These are phyloP conservation scores for Limnodromus scolopaceus DNA, from an alignment of 2,797 vertebrate species.

Conservation along the genomic window DNA sequence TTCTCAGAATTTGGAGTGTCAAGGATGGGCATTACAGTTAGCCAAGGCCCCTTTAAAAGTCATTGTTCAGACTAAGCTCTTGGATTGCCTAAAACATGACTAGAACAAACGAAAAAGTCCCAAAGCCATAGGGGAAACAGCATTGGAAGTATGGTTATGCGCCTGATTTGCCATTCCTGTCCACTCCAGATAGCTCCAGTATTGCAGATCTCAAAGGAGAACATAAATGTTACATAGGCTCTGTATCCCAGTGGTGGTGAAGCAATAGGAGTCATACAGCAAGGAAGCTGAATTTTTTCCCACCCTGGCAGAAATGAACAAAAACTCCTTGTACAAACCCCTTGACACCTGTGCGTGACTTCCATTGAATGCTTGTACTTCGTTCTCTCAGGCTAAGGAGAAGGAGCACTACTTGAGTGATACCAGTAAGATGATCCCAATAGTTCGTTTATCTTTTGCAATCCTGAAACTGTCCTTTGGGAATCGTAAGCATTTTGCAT, in stretches of 20 bases:
- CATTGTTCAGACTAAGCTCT: neutral
- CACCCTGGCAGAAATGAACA: neutral
- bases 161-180: neutral
- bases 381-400: neutral
- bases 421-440: neutral
- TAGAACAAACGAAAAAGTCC: neutral
- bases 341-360: neutral
- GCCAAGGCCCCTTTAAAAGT: neutral
- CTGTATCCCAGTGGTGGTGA: neutral
- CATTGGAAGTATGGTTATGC: neutral
- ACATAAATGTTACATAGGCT: neutral
- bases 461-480: constrained; percentile 11
- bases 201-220: neutral
- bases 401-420: neutral
- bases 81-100: neutral
- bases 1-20: neutral
- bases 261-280: neutral
- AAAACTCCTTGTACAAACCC: neutral
- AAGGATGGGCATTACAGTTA: neutral
- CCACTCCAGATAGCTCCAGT: neutral
- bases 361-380: neutral
- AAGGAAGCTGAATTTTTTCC: neutral
- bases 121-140: neutral
- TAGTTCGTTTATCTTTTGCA: neutral
- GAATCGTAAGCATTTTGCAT: constrained; percentile 25